A percentile compares a stretch with the other conserved stretches of the same genome.
Evolutionary conservation across 2,888 invertebrate species (phyloP).

Genomic region (Tolmerus cingulatus): DNA sequence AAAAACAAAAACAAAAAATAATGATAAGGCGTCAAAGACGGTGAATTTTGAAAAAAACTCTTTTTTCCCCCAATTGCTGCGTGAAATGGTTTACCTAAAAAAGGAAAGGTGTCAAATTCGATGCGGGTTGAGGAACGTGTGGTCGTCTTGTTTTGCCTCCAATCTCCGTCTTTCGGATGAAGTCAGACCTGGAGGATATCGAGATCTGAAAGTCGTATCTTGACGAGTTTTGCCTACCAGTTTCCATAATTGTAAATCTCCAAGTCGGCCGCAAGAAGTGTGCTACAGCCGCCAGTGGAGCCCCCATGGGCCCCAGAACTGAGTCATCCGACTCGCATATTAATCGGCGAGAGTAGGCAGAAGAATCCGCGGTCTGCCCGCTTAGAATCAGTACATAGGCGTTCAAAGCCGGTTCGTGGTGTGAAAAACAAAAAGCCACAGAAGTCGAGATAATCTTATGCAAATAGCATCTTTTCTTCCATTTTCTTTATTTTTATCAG

Average conservation of each 20-base stretch:
- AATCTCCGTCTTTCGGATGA: neutral
- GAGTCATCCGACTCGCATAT: slow-evolving; percentile 15
- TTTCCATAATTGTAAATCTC: slow-evolving; percentile 15
- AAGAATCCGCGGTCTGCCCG: neutral
- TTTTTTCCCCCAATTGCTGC: neutral
- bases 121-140: neutral
- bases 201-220: neutral
- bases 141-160: slow-evolving; percentile 10
- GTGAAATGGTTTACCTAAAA: neutral
- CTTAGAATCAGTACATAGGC: neutral
- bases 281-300: neutral
- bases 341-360: slow-evolving; percentile 22
- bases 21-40: neutral
- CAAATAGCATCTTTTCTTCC: neutral
- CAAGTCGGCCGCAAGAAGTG: neutral
- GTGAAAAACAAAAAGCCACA: neutral
- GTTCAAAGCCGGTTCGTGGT: neutral
- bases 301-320: neutral
- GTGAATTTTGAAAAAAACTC: neutral
- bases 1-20: neutral
- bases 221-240: neutral
- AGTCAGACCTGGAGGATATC: neutral
- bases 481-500: neutral
- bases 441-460: neutral
- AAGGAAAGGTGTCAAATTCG: slow-evolving; percentile 15